Percentiles rank a stretch among this genome's conserved stretches.
Evolutionary conservation across 2,113 vertebrate genomes (phyloP).

Genomic region (Dasyornis broadbenti): DNA sequence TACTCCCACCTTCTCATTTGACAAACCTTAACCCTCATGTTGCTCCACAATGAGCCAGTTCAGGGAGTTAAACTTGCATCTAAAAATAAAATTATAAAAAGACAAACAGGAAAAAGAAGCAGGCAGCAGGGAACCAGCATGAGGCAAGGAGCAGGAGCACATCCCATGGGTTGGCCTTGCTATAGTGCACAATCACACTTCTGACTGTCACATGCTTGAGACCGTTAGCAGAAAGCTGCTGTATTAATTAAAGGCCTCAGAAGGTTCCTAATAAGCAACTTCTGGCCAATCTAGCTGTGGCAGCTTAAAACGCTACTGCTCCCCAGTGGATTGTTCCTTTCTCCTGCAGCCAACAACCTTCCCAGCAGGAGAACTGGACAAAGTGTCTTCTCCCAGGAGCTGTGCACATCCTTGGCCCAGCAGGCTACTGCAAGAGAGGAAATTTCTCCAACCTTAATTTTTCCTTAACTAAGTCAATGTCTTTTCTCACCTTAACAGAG

Average conservation of each 20-base stretch:
- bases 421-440: not conserved
- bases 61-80: not conserved
- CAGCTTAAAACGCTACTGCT: not conserved
- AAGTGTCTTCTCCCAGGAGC: not conserved
- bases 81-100: not conserved
- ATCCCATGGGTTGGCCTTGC: not conserved
- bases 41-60: not conserved
- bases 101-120: not conserved
- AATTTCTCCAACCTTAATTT: not conserved
- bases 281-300: not conserved
- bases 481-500: not conserved
- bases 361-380: not conserved
- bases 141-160: not conserved
- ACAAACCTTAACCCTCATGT: not conserved
- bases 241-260: constrained; percentile 28
- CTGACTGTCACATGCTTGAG: not conserved
- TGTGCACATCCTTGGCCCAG: too few relatives aligned
- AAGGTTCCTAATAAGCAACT: constrained; percentile 35
- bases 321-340: not conserved
- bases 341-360: not conserved
- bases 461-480: not conserved
- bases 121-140: not conserved
- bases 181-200: not conserved
- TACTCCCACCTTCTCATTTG: not conserved
- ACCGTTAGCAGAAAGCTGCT: not conserved